Evolutionary conservation across 2,113 vertebrate species (phyloP).

Genomic region (Chionis minor): DNA sequence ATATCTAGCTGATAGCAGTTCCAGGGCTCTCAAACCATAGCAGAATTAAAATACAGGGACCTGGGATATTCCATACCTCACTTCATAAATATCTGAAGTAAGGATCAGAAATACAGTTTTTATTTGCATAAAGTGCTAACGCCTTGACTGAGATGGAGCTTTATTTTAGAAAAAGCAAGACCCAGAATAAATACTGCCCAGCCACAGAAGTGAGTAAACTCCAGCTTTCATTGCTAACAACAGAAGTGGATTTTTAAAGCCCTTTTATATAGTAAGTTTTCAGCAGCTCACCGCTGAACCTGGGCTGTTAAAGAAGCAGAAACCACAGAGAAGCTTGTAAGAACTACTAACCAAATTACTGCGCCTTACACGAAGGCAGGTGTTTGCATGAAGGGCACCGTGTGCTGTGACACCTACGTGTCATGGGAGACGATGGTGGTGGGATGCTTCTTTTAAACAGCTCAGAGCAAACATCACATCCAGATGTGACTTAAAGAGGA

Average conservation of each 20-base stretch:
- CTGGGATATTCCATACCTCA: neutral
- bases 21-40: neutral
- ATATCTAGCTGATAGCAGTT: neutral
- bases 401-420: fast-evolving
- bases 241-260: neutral
- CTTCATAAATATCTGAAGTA: neutral
- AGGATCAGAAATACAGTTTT: neutral
- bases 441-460: neutral
- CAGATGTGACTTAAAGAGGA: neutral
- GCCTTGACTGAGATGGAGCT: neutral
- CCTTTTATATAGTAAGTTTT: neutral
- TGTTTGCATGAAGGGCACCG: neutral
- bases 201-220: neutral
- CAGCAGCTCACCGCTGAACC: neutral
- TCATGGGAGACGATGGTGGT: neutral
- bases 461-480: neutral
- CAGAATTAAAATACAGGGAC: neutral
- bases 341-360: neutral
- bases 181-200: neutral
- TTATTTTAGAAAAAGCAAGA: neutral
- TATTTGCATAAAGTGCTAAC: neutral
- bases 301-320: neutral
- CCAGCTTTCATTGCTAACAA: neutral
- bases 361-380: neutral
- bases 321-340: neutral